These are phyloP conservation scores for Callipepla squamata DNA, from an alignment of 2,113 vertebrate species.

Conservation along the genomic window DNA sequence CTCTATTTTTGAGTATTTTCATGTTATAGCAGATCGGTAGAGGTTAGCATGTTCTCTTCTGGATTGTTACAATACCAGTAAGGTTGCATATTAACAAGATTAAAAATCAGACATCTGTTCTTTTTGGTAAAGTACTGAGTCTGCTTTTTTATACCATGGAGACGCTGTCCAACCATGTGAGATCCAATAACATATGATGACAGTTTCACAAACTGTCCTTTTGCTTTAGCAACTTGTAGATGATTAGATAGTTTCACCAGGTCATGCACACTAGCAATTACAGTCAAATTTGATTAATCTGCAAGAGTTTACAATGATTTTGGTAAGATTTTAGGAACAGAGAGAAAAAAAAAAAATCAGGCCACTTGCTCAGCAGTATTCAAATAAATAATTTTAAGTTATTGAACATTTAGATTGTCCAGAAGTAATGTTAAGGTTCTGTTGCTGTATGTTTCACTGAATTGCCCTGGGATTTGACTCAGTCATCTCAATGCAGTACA, in stretches of 20 bases:
- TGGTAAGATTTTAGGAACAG: not conserved
- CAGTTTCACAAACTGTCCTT: not conserved
- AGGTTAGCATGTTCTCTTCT: not conserved
- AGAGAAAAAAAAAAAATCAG: not conserved
- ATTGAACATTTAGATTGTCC: not conserved
- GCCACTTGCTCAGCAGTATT: not conserved
- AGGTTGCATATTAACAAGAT: not conserved
- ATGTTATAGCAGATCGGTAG: constrained; percentile 19
- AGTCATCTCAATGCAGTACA: not conserved
- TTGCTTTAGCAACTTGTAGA: not conserved
- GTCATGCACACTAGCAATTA: not conserved
- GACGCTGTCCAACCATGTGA: constrained; percentile 27
- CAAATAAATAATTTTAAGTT: not conserved
- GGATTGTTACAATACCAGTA: constrained; percentile 6
- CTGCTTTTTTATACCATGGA: constrained; percentile 7
- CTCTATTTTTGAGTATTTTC: not conserved
- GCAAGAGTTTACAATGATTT: constrained; percentile 29
- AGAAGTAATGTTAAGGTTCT: not conserved
- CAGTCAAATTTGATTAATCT: not conserved
- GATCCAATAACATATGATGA: constrained; percentile 18
- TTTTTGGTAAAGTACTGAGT: constrained; percentile 29
- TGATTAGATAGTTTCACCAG: constrained; percentile 1
- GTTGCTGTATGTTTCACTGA: not conserved
- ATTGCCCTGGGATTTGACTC: not conserved
- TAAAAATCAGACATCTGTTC: constrained; percentile 10